phyloP scores from a whole-genome alignment of 1,140 invertebrate species.

The Dinoponera quadriceps region DNA sequence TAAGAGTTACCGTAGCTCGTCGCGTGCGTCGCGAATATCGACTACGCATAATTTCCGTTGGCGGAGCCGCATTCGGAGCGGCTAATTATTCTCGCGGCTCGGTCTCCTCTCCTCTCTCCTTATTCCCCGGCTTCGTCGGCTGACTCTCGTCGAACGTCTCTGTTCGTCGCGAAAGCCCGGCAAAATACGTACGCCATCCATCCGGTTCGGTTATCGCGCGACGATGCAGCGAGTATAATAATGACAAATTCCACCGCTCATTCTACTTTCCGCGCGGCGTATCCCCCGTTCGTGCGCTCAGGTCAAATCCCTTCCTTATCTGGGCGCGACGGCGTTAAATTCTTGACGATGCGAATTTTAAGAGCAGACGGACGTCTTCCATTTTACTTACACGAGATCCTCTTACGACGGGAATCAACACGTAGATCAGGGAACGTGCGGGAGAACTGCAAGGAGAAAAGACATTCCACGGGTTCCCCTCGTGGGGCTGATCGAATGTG shows the following conservation, averaged over 20 bases:
- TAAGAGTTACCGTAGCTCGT: neutral
- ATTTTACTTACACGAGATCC: constrained; percentile 58
- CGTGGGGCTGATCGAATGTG: constrained; percentile 66
- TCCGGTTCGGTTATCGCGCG: constrained; percentile 32
- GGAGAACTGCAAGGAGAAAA: neutral
- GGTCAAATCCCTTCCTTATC: constrained; percentile 49
- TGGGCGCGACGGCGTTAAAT: constrained; percentile 39
- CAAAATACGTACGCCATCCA: neutral
- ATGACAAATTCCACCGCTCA: constrained; percentile 42
- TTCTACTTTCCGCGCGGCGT: constrained; percentile 42
- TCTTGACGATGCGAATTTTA: constrained; percentile 49
- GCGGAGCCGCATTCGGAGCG: neutral
- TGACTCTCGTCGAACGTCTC: neutral
- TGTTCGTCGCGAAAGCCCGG: neutral
- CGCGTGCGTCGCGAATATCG: neutral
- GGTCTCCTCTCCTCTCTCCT: too few species aligned
- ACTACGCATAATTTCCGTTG: neutral
- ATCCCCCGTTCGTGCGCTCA: constrained; percentile 17
- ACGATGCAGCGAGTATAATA: constrained; percentile 39
- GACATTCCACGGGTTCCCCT: constrained; percentile 33
- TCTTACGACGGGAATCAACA: constrained; percentile 43
- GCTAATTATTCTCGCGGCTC: neutral
- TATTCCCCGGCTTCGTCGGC: too few species aligned
- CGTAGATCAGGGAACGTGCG: constrained; percentile 50
- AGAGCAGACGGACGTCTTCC: constrained; percentile 13